These are phyloP conservation scores for Campylomormyrus tamandua DNA, from an alignment of 2,113 vertebrate genomes.

Conservation along the genomic window DNA sequence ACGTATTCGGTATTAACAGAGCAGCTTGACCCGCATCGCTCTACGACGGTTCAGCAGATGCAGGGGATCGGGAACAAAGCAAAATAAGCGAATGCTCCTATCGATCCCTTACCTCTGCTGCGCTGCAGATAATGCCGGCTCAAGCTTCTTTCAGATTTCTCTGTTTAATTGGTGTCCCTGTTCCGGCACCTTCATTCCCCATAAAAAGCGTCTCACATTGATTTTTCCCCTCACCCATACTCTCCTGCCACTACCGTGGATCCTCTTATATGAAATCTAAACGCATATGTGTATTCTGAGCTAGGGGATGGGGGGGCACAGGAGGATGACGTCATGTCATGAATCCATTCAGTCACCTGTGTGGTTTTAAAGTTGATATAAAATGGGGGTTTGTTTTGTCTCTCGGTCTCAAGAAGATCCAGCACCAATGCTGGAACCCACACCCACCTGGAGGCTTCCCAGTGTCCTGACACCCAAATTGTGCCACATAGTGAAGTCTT, in stretches of 20 bases:
- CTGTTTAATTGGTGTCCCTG: conserved; percentile 26
- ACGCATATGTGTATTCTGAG: background rate
- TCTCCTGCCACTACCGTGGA: background rate
- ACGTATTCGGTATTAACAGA: background rate
- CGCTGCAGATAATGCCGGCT: conserved; percentile 27
- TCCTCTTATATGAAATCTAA: conserved; percentile 4
- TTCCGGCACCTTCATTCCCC: conserved; percentile 9
- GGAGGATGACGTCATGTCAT: background rate
- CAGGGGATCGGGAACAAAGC: background rate
- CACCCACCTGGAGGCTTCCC: background rate
- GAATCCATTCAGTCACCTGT: background rate
- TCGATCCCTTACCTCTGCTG: conserved; percentile 20
- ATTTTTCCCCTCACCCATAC: background rate
- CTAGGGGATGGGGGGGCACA: background rate
- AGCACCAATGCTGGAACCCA: background rate
- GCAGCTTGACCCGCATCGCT: conserved; percentile 2
- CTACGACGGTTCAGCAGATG: background rate
- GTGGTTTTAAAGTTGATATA: background rate
- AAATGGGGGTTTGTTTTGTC: background rate
- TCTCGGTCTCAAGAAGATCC: background rate
- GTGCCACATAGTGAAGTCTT: background rate
- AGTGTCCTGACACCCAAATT: background rate
- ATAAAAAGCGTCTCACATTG: conserved; percentile 23
- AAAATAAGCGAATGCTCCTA: conserved; percentile 14
- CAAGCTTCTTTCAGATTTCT: conserved; percentile 28